Conservation (phyloP, 1,140 invertebrate species). For the Rhopalosiphum maidis region DNA sequence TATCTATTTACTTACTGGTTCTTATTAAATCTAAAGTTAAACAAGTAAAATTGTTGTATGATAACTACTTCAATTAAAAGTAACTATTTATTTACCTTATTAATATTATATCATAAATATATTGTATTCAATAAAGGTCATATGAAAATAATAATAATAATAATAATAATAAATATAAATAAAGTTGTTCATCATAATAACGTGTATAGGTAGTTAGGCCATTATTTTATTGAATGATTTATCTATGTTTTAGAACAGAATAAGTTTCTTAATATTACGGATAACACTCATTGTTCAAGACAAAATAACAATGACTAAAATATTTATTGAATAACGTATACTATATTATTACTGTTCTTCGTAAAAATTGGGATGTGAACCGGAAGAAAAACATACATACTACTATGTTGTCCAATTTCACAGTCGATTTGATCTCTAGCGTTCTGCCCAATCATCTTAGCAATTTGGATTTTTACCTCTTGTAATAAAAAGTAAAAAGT, state of each 20-base stretch:
- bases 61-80: background rate
- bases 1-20: background rate
- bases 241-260: background rate
- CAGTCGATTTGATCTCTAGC: slow-evolving; percentile 49
- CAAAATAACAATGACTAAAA: slow-evolving; percentile 42
- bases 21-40: background rate
- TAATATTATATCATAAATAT: too few species aligned
- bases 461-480: slow-evolving; percentile 46
- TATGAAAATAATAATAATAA: too few species aligned
- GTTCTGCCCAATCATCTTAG: slow-evolving; percentile 42
- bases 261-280: background rate
- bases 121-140: too few species aligned
- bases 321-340: slow-evolving; percentile 43
- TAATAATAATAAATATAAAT: too few species aligned
- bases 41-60: background rate
- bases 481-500: background rate
- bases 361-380: slow-evolving; percentile 42
- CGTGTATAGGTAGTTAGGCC: too few species aligned
- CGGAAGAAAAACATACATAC: slow-evolving; percentile 45
- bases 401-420: slow-evolving; percentile 49
- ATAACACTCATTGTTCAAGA: background rate
- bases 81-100: background rate
- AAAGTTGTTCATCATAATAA: background rate
- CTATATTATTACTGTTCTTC: slow-evolving; percentile 32
- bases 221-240: background rate